Conservation (phyloP, 2,113 vertebrate genomes). For the Corythoichthys haematopterus region DNA sequence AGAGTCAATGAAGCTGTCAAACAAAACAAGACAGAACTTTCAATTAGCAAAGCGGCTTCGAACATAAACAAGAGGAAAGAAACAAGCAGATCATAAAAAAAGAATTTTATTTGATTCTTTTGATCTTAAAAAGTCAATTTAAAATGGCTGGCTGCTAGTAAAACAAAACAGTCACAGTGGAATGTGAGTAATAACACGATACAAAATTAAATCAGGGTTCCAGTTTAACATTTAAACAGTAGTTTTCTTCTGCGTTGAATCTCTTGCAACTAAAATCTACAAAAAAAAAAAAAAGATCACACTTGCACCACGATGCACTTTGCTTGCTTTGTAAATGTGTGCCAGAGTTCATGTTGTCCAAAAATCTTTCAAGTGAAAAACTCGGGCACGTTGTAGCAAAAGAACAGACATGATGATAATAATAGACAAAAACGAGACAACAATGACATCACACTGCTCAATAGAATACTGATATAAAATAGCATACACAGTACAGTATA, state of each 20-base stretch:
- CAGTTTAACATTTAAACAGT: slow-evolving; percentile 1
- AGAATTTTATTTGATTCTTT: slow-evolving; percentile 40
- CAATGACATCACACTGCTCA: slow-evolving; percentile 13
- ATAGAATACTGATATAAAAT: slow-evolving; percentile 34
- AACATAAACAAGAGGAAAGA: not conserved
- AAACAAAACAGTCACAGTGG: slow-evolving; percentile 45
- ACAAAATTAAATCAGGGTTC: slow-evolving; percentile 7
- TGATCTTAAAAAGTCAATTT: slow-evolving; percentile 40
- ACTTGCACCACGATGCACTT: not conserved
- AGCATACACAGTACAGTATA: slow-evolving; percentile 53
- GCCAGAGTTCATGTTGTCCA: slow-evolving; percentile 23
- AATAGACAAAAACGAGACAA: slow-evolving; percentile 23
- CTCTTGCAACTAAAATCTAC: slow-evolving; percentile 1
- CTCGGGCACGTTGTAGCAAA: slow-evolving; percentile 27
- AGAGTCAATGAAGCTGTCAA: no score
- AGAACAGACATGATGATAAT: slow-evolving; percentile 21
- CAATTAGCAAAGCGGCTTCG: not conserved
- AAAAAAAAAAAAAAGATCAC: not conserved
- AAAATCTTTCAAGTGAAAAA: slow-evolving; percentile 25
- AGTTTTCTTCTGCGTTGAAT: slow-evolving; percentile 6
- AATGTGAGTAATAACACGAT: slow-evolving; percentile 49
- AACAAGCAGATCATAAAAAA: slow-evolving; percentile 29
- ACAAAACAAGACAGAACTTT: not conserved
- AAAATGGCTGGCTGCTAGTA: slow-evolving; percentile 44
- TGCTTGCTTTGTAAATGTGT: slow-evolving; percentile 5